A percentile compares a stretch with the other conserved stretches of the same genome.
These are phyloP conservation scores for Alosa alosa DNA, from an alignment of 2,113 vertebrate species.

Conservation along the genomic window DNA sequence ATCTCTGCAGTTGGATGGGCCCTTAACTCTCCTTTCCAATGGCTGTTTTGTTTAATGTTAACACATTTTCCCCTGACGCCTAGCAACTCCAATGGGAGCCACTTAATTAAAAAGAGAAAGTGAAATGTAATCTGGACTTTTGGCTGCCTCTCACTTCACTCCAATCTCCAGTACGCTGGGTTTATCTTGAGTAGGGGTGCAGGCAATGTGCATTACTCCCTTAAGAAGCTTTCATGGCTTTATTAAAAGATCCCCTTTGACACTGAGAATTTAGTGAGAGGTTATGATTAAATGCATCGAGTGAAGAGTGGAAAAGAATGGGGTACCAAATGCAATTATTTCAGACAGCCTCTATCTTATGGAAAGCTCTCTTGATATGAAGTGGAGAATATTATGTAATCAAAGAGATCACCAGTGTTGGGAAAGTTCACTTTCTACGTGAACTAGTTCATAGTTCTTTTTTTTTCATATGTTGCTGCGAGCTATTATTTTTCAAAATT, in stretches of 20 bases:
- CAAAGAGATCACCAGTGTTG: neutral
- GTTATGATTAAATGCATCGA: neutral
- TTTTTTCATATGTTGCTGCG: too few species aligned
- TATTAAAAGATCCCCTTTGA: neutral
- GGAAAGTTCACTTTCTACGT: too few species aligned
- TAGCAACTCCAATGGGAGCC: constrained; percentile 20
- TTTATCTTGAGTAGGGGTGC: neutral
- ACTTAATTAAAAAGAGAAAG: constrained; percentile 16
- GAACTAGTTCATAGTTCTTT: too few species aligned
- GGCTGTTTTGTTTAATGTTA: constrained; percentile 10
- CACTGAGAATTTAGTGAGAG: neutral
- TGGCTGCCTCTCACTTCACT: neutral
- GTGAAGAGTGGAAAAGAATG: neutral
- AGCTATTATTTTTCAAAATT: too few species aligned
- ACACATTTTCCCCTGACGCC: constrained; percentile 17
- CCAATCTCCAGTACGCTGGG: neutral
- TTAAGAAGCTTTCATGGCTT: neutral
- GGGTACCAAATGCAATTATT: neutral
- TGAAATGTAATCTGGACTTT: neutral
- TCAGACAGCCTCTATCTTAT: neutral
- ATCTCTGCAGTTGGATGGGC: neutral
- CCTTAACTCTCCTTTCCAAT: neutral
- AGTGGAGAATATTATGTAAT: neutral
- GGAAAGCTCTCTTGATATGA: neutral
- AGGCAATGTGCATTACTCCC: neutral